A percentile compares a stretch with the other conserved stretches of the same genome.
These are phyloP conservation scores for Pseudochirops cupreus DNA, from an alignment of 2,797 vertebrate genomes.

Conservation along the genomic window DNA sequence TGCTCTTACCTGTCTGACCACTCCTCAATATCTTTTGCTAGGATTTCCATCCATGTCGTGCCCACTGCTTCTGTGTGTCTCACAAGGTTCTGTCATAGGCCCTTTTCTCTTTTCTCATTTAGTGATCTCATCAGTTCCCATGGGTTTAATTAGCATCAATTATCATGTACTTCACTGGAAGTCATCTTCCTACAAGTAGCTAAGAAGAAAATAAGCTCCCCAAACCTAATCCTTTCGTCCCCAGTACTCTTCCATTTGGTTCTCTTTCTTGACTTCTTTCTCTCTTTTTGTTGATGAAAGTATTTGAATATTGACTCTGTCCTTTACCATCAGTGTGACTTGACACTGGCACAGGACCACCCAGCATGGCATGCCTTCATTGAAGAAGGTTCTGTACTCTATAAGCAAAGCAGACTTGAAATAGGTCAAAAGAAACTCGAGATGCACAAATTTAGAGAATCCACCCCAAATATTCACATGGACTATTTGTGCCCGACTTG, in stretches of 20 bases:
- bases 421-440: too few relatives aligned
- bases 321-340: not conserved
- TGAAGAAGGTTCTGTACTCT: too few relatives aligned
- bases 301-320: not conserved
- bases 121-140: not conserved
- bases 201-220: not conserved
- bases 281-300: not conserved
- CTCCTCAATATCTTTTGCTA: not conserved
- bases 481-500: too few relatives aligned
- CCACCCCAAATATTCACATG: too few relatives aligned
- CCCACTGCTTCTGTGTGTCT: not conserved
- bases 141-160: not conserved
- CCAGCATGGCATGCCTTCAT: too few relatives aligned
- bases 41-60: not conserved
- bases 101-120: not conserved
- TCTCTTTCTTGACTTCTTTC: not conserved
- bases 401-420: too few relatives aligned
- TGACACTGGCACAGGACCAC: too few relatives aligned
- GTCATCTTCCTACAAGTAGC: not conserved
- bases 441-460: too few relatives aligned
- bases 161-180: not conserved
- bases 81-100: not conserved
- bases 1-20: not conserved
- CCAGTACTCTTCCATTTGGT: not conserved
- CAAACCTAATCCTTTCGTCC: not conserved